These are phyloP conservation scores for Cinara cedri DNA, from an alignment of 2,888 invertebrate species.

Conservation along the genomic window DNA sequence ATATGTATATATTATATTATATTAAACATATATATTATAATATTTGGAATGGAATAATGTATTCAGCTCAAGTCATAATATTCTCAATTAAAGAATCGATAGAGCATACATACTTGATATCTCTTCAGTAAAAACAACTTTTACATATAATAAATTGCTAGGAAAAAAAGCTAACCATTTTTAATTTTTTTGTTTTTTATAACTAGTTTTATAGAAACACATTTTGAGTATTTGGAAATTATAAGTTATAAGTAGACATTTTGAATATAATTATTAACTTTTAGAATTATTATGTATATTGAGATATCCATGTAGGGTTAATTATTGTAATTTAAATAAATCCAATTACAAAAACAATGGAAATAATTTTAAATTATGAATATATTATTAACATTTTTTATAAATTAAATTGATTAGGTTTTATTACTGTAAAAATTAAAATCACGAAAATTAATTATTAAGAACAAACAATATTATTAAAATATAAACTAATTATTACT, in stretches of 20 bases:
- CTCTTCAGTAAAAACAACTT: background rate
- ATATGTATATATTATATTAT: slow-evolving; percentile 13
- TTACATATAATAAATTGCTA: background rate
- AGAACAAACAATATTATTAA: slow-evolving; percentile 13
- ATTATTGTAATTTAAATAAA: slow-evolving; percentile 16
- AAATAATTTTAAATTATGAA: slow-evolving; percentile 18
- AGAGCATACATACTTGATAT: background rate
- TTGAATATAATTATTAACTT: background rate
- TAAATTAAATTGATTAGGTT: slow-evolving; percentile 28
- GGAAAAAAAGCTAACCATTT: background rate
- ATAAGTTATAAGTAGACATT: background rate
- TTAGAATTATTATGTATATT: background rate
- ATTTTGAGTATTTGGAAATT: slow-evolving; percentile 1
- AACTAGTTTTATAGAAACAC: too few species aligned
- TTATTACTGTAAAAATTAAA: slow-evolving; percentile 28
- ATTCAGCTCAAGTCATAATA: background rate
- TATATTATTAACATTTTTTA: slow-evolving; percentile 11
- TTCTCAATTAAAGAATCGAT: background rate
- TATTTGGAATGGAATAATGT: slow-evolving; percentile 32
- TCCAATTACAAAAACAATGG: background rate
- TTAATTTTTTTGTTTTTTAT: too few species aligned
- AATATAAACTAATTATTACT: slow-evolving; percentile 10
- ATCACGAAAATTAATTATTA: slow-evolving; percentile 19
- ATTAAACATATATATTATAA: slow-evolving; percentile 8
- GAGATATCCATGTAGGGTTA: slow-evolving; percentile 1